Evolutionary conservation across 2,797 vertebrate genomes (phyloP).

Genomic region (Hipposideros larvatus): DNA sequence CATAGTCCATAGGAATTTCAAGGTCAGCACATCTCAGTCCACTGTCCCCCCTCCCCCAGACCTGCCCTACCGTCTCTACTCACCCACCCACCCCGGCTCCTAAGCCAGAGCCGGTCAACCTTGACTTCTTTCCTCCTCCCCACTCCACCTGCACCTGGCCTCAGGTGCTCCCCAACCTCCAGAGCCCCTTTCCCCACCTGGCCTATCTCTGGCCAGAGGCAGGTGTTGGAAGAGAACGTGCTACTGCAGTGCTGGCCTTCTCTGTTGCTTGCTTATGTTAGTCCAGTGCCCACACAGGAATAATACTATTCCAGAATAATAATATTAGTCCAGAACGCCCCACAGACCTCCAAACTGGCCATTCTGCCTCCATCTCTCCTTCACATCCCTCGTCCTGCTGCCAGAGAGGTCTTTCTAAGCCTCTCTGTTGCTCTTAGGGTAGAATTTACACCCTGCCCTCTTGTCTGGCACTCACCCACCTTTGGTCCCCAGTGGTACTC

Average conservation of each 20-base stretch:
- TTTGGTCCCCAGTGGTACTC: no score
- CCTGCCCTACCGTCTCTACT: neutral
- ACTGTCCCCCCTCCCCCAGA: neutral
- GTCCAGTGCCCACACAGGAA: neutral
- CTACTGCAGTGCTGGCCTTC: fast-evolving
- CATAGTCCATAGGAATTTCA: fast-evolving
- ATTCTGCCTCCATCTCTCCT: fast-evolving
- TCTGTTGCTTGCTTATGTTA: neutral
- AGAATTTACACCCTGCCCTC: fast-evolving
- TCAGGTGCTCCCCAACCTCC: neutral
- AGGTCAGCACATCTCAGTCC: neutral
- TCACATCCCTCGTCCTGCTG: neutral
- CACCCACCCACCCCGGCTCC: neutral
- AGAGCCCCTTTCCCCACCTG: fast-evolving
- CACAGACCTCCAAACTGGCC: neutral
- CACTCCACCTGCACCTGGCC: fast-evolving
- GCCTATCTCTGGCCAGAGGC: fast-evolving
- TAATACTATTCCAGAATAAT: no score
- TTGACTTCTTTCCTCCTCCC: neutral
- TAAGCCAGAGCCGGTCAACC: neutral
- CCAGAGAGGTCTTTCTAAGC: no score
- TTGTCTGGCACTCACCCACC: fast-evolving
- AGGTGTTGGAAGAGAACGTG: neutral
- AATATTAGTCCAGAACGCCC: no score
- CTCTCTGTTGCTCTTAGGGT: neutral